A percentile compares a stretch with the other conserved stretches of the same genome.
These are phyloP conservation scores for Rhyzopertha dominica DNA, from an alignment of 1,140 invertebrate genomes.

Conservation along the genomic window DNA sequence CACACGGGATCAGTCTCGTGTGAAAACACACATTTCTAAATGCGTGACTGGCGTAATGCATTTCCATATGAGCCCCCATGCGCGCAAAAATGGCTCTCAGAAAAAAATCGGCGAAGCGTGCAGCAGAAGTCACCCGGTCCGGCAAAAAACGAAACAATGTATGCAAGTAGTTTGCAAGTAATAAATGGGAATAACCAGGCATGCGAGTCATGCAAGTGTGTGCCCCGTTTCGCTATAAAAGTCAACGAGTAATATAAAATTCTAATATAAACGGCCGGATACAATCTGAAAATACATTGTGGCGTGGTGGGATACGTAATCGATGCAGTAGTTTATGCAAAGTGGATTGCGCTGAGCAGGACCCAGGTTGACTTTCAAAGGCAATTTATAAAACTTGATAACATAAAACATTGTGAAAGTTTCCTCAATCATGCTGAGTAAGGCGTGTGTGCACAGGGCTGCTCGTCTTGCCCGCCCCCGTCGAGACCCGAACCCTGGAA, in stretches of 20 bases:
- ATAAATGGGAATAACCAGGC: slow-evolving; percentile 17
- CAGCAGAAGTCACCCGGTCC: not conserved
- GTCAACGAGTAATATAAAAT: slow-evolving; percentile 36
- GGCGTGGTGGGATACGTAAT: slow-evolving; percentile 33
- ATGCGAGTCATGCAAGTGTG: slow-evolving; percentile 35
- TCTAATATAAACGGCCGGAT: slow-evolving; percentile 42
- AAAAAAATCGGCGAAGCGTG: too few species aligned
- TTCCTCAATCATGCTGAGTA: slow-evolving; percentile 33
- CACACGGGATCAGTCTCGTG: too few species aligned
- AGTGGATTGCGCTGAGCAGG: slow-evolving; percentile 29
- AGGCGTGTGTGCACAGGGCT: slow-evolving; percentile 7
- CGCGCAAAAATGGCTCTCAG: too few species aligned
- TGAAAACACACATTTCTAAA: too few species aligned
- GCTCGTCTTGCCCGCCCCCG: too few species aligned
- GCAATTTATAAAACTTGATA: slow-evolving; percentile 42
- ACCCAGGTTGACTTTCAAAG: slow-evolving; percentile 39
- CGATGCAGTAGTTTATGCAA: slow-evolving; percentile 41
- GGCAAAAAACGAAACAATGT: slow-evolving; percentile 15
- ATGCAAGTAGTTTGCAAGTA: slow-evolving; percentile 19
- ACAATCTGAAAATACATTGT: slow-evolving; percentile 41
- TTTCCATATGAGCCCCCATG: too few species aligned
- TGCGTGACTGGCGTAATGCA: too few species aligned
- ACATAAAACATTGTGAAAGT: slow-evolving; percentile 38
- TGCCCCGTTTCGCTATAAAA: slow-evolving; percentile 27
- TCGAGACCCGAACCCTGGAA: too few species aligned